phyloP scores from a whole-genome alignment of 1,140 invertebrate species.

The Rhagoletis pomonella region DNA sequence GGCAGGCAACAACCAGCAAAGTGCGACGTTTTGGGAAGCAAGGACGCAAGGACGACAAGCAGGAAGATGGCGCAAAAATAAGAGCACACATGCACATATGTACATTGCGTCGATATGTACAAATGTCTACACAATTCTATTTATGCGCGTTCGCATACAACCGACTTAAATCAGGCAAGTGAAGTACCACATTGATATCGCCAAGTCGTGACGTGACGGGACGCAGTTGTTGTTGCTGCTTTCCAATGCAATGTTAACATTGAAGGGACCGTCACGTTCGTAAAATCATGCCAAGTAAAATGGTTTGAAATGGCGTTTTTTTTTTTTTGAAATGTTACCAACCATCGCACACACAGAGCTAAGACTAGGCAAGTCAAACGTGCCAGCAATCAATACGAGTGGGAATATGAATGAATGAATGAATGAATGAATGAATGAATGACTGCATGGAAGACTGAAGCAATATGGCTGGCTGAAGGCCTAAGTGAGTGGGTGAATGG shows the following conservation, averaged over 20 bases:
- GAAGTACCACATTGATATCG: background rate
- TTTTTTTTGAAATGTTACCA: conserved; percentile 67
- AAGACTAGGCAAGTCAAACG: conserved; percentile 69
- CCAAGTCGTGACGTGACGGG: background rate
- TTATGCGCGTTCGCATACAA: conserved; percentile 17
- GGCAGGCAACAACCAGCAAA: background rate
- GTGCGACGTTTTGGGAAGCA: background rate
- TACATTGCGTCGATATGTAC: background rate
- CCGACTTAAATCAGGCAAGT: conserved; percentile 43
- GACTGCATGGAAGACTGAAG: background rate
- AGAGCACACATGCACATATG: background rate
- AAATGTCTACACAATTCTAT: background rate
- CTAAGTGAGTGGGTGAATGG: background rate
- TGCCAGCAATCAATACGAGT: conserved; percentile 70
- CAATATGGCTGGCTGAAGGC: background rate
- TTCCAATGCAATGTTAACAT: background rate
- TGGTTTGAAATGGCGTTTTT: conserved; percentile 6
- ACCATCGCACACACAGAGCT: background rate
- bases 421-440: background rate
- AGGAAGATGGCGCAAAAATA: background rate
- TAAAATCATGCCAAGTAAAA: conserved; percentile 65
- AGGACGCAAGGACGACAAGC: background rate
- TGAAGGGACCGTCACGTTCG: conserved; percentile 65
- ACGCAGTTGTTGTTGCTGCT: background rate
- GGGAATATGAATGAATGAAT: conserved; percentile 60